Base-by-base conservation (phyloP, 2,888 invertebrate genomes). In the Drosophila paranaensis region DNA sequence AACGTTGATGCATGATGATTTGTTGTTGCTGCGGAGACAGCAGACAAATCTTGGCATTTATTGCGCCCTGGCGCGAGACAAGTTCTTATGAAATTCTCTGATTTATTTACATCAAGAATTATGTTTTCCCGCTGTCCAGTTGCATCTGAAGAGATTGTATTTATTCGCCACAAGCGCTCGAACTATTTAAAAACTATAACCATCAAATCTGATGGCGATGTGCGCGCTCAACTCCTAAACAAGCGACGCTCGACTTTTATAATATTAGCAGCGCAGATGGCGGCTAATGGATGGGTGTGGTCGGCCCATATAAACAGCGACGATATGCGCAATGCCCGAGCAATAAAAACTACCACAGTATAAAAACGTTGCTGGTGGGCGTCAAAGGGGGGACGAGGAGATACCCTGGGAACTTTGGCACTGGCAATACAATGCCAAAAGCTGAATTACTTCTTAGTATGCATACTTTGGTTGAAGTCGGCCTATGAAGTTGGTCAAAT, bases 31-130 rank as follows among this genome's bases (percentile, higher is more conserved):
- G 62, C 27, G 53, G 14, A 42, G 14, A 33, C 39, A 40, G 67
- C 55, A 48, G 63, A 67, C 63, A 72, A 60, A 67, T 68, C 67
- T 80, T 80, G 69, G 69, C 78, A 68, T 75, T 70, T 72, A 79
- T 78, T 78, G 79, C 66, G 53, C 57, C 33, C 33, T 63, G 55
- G 25, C 69, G 9, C 45, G 33, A 46, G 65, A 65, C 58, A 35
- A 71, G 51, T 60, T 73, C 84, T 82, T 74, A 73, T 79, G 77
- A 73, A 69, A 63, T 70, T 62, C 56, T 46, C 68, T 85, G 73
- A 81, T 85, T 85, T 81, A 81, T 84, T 76, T 79, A 61, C 62
- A 84, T 73, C 65, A 69, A 56, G 73, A 79, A 81, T 75, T 62
- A 75, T 69, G 54, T 66, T 42, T 35, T 27, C 10, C 30, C 39